phyloP scores from a whole-genome alignment of 2,888 invertebrate species.

The Ichneumoninae sp. region DNA sequence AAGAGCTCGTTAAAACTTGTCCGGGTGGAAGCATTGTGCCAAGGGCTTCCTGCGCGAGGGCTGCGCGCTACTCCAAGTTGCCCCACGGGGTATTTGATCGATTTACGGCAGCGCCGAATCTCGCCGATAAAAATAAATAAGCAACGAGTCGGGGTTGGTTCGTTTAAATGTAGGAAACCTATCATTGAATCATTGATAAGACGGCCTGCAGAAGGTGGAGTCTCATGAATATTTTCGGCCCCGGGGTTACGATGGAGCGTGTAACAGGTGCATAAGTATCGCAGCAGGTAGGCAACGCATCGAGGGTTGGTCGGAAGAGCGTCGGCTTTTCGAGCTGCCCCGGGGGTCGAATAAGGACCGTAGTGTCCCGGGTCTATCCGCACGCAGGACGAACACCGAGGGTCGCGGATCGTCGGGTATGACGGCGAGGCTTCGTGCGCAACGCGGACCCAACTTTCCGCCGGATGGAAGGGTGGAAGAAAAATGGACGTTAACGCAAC shows the following conservation, averaged over 20 bases:
- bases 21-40: conserved; percentile 21
- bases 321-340: conserved; percentile 38
- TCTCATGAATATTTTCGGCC: conserved; percentile 38
- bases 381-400: conserved; percentile 2
- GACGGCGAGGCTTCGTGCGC: background rate
- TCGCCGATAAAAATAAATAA: conserved; percentile 38
- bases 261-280: conserved; percentile 63
- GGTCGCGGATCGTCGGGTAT: conserved; percentile 8
- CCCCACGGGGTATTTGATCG: background rate
- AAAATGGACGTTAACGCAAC: conserved; percentile 63
- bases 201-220: background rate
- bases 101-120: conserved; percentile 1
- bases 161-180: background rate
- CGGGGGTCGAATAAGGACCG: conserved; percentile 63
- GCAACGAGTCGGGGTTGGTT: background rate
- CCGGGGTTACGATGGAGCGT: conserved; percentile 31
- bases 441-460: background rate
- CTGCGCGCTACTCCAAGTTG: background rate
- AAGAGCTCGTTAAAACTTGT: conserved; percentile 68
- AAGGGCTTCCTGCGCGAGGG: conserved; percentile 5
- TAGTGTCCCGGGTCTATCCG: background rate
- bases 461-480: conserved; percentile 37
- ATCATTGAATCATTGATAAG: conserved; percentile 16
- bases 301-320: background rate
- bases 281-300: conserved; percentile 29